A percentile compares a stretch with the other conserved stretches of the same genome.
These are phyloP conservation scores for Silurus aristotelis DNA, from an alignment of 2,797 vertebrate species.

Conservation along the genomic window DNA sequence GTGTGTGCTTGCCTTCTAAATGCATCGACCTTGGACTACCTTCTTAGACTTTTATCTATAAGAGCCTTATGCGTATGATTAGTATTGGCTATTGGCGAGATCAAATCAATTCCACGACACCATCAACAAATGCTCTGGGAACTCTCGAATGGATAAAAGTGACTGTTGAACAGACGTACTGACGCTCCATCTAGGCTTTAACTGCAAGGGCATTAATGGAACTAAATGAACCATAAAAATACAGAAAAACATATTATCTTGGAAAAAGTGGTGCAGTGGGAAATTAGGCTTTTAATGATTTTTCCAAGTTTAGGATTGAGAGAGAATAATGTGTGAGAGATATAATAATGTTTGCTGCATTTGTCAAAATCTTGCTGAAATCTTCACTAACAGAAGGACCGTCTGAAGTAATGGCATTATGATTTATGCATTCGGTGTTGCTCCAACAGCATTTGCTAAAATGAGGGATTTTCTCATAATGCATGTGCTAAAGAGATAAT, in stretches of 20 bases:
- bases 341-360: background rate
- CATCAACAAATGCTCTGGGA: background rate
- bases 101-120: background rate
- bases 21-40: background rate
- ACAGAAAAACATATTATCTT: slow-evolving; percentile 12
- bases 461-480: background rate
- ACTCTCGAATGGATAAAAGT: background rate
- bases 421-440: background rate
- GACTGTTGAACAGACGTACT: background rate
- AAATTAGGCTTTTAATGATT: background rate
- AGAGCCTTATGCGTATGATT: background rate
- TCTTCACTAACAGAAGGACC: slow-evolving; percentile 12
- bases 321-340: background rate
- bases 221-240: slow-evolving; percentile 16
- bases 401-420: background rate
- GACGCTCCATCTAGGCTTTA: background rate
- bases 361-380: slow-evolving; percentile 6
- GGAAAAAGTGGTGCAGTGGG: background rate
- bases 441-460: slow-evolving; percentile 1
- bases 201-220: slow-evolving; percentile 7
- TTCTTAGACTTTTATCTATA: slow-evolving; percentile 1
- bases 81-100: background rate
- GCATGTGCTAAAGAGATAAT: background rate
- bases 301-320: background rate
- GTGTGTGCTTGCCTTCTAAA: background rate